phyloP scores from a whole-genome alignment of 2,113 vertebrate species.

The Notothenia rossii region DNA sequence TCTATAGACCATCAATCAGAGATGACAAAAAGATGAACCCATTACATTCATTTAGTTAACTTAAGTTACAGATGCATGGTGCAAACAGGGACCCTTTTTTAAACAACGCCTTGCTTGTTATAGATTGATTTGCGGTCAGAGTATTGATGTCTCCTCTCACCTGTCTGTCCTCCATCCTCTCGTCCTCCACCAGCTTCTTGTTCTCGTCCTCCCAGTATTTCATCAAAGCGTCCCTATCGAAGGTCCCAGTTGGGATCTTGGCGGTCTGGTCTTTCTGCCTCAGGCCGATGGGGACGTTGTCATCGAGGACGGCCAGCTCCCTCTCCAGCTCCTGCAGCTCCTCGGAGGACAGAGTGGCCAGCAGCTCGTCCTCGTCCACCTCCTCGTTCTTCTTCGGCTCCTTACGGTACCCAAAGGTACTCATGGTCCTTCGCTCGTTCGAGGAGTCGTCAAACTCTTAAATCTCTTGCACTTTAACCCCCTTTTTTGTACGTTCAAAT shows the following conservation, averaged over 20 bases:
- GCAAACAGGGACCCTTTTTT: not conserved
- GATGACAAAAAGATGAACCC: too few species aligned
- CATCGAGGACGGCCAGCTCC: constrained; percentile 89
- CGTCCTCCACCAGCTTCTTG: constrained; percentile 85
- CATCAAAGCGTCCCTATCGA: constrained; percentile 89
- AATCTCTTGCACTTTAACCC: not conserved
- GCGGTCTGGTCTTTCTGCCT: constrained; percentile 91
- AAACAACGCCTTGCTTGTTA: not conserved
- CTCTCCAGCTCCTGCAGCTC: constrained; percentile 92
- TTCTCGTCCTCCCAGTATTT: constrained; percentile 94
- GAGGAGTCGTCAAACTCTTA: not conserved
- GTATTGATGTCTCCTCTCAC: constrained; percentile 40
- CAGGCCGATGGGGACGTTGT: constrained; percentile 87
- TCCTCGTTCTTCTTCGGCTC: constrained; percentile 92
- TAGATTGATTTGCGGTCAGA: not conserved
- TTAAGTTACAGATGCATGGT: not conserved
- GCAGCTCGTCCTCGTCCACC: constrained; percentile 90
- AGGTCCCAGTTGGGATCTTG: constrained; percentile 87
- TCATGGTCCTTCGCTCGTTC: constrained; percentile 79
- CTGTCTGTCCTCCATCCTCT: constrained; percentile 75
- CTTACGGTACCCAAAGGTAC: constrained; percentile 89
- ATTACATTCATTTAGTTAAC: not conserved
- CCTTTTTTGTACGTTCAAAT: not conserved
- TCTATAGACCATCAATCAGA: too few species aligned
- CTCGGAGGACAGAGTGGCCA: constrained; percentile 89